Percentiles rank a stretch among this genome's conserved stretches.
These are phyloP conservation scores for Bubo blakistoni DNA, from an alignment of 2,113 vertebrate species.

Conservation along the genomic window DNA sequence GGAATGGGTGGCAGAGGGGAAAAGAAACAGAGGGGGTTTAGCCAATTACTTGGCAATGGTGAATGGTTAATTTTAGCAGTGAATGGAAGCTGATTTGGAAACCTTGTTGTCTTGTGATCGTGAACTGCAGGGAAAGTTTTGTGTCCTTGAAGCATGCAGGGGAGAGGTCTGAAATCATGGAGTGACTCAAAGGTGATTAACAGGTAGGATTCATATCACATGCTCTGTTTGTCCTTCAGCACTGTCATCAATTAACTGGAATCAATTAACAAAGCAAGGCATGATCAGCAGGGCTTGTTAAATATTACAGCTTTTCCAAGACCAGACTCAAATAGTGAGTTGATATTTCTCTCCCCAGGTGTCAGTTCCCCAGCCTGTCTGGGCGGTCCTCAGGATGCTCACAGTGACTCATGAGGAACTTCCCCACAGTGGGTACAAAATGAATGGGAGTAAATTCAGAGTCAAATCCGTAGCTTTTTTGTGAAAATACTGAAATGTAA, in stretches of 20 bases:
- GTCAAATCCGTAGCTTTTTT: not conserved
- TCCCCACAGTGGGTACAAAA: not conserved
- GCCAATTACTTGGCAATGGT: not conserved
- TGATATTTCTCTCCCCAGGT: not conserved
- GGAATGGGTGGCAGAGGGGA: not conserved
- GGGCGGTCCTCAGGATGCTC: not conserved
- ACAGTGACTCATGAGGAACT: not conserved
- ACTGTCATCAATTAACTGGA: too few relatives aligned
- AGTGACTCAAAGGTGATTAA: not conserved
- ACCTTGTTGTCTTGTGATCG: not conserved
- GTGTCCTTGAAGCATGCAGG: not conserved
- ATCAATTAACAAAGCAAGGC: not conserved
- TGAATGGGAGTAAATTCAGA: not conserved
- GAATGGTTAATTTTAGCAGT: not conserved
- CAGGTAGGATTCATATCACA: accelerated
- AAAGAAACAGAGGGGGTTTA: not conserved
- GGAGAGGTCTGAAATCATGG: not conserved
- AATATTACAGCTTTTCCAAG: not conserved
- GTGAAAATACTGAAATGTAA: not conserved
- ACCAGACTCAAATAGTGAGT: not conserved
- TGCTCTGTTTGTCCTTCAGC: not conserved
- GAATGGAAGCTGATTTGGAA: not conserved
- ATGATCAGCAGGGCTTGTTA: not conserved
- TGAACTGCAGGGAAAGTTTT: not conserved
- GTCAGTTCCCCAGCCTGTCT: not conserved